A percentile compares a stretch with the other conserved stretches of the same genome.
These are phyloP conservation scores for Physocephala rufipes DNA, from an alignment of 2,888 invertebrate species.

Conservation along the genomic window DNA sequence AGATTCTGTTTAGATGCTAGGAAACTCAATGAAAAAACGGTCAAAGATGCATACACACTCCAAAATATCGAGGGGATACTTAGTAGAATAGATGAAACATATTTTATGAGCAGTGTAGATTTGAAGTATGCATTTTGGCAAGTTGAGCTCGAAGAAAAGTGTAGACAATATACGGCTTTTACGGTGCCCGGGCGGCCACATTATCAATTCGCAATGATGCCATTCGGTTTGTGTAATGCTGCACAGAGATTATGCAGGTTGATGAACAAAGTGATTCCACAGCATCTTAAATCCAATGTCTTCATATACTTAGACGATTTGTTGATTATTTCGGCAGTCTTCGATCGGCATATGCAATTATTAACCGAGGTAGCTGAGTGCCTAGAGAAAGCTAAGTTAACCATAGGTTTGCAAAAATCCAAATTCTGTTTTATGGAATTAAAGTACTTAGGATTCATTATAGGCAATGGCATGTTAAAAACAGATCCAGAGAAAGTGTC, in stretches of 20 bases:
- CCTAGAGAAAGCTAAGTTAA: not conserved
- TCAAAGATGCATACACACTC: constrained; percentile 14
- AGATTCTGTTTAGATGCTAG: constrained; percentile 30
- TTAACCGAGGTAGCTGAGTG: constrained; percentile 1
- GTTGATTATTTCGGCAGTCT: not conserved
- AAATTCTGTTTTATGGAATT: constrained; percentile 6
- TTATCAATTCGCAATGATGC: constrained; percentile 1
- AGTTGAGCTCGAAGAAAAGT: not conserved
- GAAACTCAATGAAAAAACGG: constrained; percentile 14
- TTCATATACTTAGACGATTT: constrained; percentile 11
- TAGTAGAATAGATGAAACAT: not conserved
- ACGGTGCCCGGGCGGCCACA: too few species aligned
- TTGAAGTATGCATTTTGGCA: constrained; percentile 14
- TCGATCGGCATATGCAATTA: not conserved
- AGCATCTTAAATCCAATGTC: not conserved
- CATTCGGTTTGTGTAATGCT: not conserved
- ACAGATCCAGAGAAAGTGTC: constrained; percentile 23
- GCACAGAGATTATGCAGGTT: constrained; percentile 2
- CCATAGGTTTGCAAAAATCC: not conserved
- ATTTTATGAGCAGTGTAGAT: constrained; percentile 9
- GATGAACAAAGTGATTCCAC: not conserved
- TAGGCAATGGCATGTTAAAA: not conserved
- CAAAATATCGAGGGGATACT: constrained; percentile 2
- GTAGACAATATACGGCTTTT: not conserved
- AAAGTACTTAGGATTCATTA: not conserved